Conservation (phyloP, 1,140 invertebrate genomes). For the Leptoteleia sp. region DNA sequence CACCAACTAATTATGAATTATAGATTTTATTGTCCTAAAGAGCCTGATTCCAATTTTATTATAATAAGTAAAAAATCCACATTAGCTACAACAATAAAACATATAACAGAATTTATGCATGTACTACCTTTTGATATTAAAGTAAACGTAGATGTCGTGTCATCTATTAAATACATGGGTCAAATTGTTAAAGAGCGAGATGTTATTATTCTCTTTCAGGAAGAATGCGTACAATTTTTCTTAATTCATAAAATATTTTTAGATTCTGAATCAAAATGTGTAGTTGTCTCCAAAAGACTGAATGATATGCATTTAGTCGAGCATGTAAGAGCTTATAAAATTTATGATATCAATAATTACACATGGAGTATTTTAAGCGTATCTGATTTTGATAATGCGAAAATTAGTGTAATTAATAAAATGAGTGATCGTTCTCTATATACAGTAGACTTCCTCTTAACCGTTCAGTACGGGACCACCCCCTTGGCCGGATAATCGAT, state of each 20-base stretch:
- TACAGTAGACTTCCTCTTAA: too few species aligned
- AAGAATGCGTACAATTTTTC: not conserved
- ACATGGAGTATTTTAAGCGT: not conserved
- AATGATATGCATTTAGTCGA: slow-evolving; percentile 23
- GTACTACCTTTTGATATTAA: slow-evolving; percentile 8
- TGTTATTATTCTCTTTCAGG: slow-evolving; percentile 8
- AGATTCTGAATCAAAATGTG: not conserved
- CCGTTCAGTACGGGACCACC: too few species aligned
- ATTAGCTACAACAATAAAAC: too few species aligned
- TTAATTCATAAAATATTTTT: not conserved
- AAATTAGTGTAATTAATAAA: slow-evolving; percentile 9
- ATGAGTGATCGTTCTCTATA: slow-evolving; percentile 3
- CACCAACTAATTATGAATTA: slow-evolving; percentile 10
- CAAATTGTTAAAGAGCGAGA: not conserved
- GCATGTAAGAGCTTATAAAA: slow-evolving; percentile 13
- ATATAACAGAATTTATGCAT: not conserved
- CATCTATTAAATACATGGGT: not conserved
- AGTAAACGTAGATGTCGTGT: not conserved
- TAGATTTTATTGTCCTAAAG: too few species aligned
- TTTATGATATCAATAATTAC: slow-evolving; percentile 14
- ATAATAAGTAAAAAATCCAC: too few species aligned
- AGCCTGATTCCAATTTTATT: too few species aligned
- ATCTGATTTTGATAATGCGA: not conserved
- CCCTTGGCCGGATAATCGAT: too few species aligned
- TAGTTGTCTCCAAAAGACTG: slow-evolving; percentile 8